Percentiles rank a stretch among this genome's conserved stretches.
These are phyloP conservation scores for Hyperoplus lanceolatus DNA, from an alignment of 2,797 vertebrate species.

Conservation along the genomic window DNA sequence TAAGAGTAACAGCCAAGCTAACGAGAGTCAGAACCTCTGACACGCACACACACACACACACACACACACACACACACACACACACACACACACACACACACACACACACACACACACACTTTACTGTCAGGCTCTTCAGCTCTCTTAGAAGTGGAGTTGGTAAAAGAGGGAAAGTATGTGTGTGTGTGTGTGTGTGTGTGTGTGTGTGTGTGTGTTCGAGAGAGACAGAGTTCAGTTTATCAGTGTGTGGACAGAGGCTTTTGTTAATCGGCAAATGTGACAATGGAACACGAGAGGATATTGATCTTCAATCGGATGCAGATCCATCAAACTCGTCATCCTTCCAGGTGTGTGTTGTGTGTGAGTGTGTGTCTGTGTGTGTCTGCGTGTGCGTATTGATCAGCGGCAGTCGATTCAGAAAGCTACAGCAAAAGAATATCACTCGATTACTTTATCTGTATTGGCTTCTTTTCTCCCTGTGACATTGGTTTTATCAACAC, in stretches of 20 bases:
- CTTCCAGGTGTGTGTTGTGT: conserved; percentile 67
- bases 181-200: background rate
- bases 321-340: conserved; percentile 73
- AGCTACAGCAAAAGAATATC: conserved; percentile 47
- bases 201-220: conserved; percentile 11
- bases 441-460: conserved; percentile 48
- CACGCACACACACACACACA: conserved; percentile 48
- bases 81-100: conserved; percentile 4
- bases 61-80: conserved; percentile 24
- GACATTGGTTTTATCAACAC: conserved; percentile 36
- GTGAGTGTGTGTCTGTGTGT: conserved; percentile 38
- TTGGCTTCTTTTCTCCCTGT: conserved; percentile 52
- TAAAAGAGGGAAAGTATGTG: background rate
- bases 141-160: conserved; percentile 23
- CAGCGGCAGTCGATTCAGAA: conserved; percentile 66
- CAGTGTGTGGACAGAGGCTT: conserved; percentile 75
- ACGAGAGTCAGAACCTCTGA: conserved; percentile 81
- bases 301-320: conserved; percentile 81
- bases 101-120: background rate
- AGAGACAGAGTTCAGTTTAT: conserved; percentile 69
- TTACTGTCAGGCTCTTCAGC: conserved; percentile 35
- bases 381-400: conserved; percentile 66
- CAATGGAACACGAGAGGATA: conserved; percentile 80
- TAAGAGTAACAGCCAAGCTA: conserved; percentile 80
- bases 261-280: conserved; percentile 85